Base-by-base conservation (phyloP, 2,797 vertebrate species). In the Pipistrellus pipistrellus region DNA sequence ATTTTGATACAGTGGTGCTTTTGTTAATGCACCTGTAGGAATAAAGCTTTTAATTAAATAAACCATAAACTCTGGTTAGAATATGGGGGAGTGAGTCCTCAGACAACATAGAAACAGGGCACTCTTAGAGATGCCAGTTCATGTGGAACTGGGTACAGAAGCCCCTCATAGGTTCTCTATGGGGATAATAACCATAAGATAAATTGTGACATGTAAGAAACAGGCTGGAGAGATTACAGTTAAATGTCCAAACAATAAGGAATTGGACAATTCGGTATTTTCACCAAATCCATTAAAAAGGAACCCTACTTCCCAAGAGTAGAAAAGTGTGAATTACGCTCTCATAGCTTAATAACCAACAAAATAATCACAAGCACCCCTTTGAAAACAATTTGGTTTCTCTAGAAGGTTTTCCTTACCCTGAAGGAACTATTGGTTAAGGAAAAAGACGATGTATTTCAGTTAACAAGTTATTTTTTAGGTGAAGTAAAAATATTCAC, bases 21-120 rank as follows among this genome's bases (percentile, higher is more conserved):
- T 76, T 46, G 57, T 82, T 66, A 77, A 44, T 46, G 32, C 85
- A 62, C 44, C 14, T 32, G 35, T 0, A 72, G 55, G 9, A 85
- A 91, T 77, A 25, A 38, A 72, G 12, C 18, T 89, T 95, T 85
- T 85, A 68, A 88, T 66, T 44, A 91, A 82, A 85, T 66, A 48
- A 86, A 48, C 48, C 21, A 48, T 66, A 51, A 71, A 51, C 35
- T 92, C 32, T 66, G 30, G 11, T 72, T 85, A 88, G 86, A 35
- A 77, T 53, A 35, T 23, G 15, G 32, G 13, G n/a, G 11, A 51
- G 35, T 72, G 35, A 46, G 46, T 41, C 20, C 10, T 57, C 25
- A 82, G 44, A 59, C 2, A 83, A 71, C 51, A 9, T 18, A 2
- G 73, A 77, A 25, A 82, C 17, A 80, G 46, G 44, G 18, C 35